phyloP scores from a whole-genome alignment of 2,888 invertebrate species.

The Dynastes maya region DNA sequence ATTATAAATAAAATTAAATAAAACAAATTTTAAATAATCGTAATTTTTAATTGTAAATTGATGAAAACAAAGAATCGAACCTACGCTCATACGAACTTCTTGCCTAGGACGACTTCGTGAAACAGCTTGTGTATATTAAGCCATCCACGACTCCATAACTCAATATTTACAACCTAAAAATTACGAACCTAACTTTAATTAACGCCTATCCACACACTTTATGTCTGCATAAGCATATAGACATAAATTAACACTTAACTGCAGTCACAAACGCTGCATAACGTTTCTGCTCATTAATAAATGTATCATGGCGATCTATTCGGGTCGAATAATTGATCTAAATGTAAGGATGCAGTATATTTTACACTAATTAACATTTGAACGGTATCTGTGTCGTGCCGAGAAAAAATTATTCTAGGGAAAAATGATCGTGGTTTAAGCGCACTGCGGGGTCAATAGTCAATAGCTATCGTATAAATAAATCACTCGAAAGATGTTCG shows the following conservation, averaged over 20 bases:
- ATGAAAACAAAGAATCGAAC: no score
- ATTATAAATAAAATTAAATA: no score
- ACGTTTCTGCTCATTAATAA: slow-evolving; percentile 16
- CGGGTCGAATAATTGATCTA: slow-evolving; percentile 23
- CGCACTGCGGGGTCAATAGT: neutral
- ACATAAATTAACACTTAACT: slow-evolving; percentile 9
- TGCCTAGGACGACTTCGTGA: no score
- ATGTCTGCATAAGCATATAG: neutral
- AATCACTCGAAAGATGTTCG: no score
- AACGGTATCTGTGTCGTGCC: neutral
- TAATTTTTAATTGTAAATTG: no score
- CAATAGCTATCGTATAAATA: neutral
- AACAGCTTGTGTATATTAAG: neutral
- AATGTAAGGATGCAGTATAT: neutral
- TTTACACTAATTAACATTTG: slow-evolving; percentile 18
- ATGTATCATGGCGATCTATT: slow-evolving; percentile 19
- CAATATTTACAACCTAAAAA: neutral
- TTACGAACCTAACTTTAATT: neutral
- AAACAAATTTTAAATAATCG: no score
- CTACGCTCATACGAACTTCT: no score
- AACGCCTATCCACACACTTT: neutral
- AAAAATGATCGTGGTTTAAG: neutral
- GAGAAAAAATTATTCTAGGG: neutral
- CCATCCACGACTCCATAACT: neutral
- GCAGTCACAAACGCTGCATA: slow-evolving; percentile 1